These are phyloP conservation scores for Cinara cedri DNA, from an alignment of 2,888 invertebrate genomes.

Conservation along the genomic window DNA sequence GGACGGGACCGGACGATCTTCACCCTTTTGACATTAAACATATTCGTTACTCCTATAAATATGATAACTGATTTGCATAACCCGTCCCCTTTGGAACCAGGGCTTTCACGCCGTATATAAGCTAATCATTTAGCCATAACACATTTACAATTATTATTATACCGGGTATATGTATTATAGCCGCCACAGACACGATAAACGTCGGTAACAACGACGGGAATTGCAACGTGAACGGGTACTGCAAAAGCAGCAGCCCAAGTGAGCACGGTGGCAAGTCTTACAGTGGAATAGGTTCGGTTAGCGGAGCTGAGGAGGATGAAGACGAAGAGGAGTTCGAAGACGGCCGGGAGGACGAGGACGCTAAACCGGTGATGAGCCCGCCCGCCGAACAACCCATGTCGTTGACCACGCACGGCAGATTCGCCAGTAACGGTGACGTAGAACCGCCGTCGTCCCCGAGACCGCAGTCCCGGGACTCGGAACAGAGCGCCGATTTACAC, in stretches of 20 bases:
- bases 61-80: too few relatives aligned
- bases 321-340: conserved; percentile 69
- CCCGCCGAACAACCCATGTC: conserved; percentile 53
- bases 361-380: conserved; percentile 39
- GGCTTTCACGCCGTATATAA: too few relatives aligned
- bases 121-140: too few relatives aligned
- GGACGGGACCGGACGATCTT: too few relatives aligned
- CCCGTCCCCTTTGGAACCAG: too few relatives aligned
- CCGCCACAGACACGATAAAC: neutral
- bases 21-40: too few relatives aligned
- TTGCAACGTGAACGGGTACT: conserved; percentile 68
- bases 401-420: conserved; percentile 48
- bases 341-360: conserved; percentile 68
- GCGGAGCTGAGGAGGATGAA: conserved; percentile 64
- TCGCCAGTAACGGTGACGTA: conserved; percentile 27
- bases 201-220: conserved; percentile 26
- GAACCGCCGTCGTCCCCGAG: conserved; percentile 8
- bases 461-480: conserved; percentile 43
- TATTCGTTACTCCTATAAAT: too few relatives aligned
- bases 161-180: neutral
- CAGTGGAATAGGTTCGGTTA: conserved; percentile 59
- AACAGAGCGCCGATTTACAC: conserved; percentile 27
- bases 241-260: conserved; percentile 71
- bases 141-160: neutral
- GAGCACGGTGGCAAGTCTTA: conserved; percentile 68